Evolutionary conservation across 1,140 invertebrate species (phyloP), one percentile per base, ranked within the genome.

Genomic region (Acromyrmex echinatior): DNA sequence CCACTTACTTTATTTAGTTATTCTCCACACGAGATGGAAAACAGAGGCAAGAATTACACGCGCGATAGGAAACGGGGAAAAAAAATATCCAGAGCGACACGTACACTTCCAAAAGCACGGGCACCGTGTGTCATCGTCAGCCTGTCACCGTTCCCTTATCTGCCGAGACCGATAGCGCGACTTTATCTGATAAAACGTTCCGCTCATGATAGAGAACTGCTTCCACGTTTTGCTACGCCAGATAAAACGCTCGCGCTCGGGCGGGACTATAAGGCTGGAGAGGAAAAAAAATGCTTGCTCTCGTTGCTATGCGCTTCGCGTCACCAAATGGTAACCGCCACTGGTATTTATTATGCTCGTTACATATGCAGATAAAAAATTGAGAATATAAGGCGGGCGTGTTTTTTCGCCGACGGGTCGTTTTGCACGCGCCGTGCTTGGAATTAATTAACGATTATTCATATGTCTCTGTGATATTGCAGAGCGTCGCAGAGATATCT

Each of bases 141-240:
- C 63, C 66, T 91, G 88, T 91, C 89, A 90, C 90, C 88, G 90
- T 81, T 90, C 71, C 68, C 84, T 91, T 93, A 93, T 93, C 92
- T 93, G 45, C 51, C 71, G 89, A 90, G 88, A 91, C 88, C 87
- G 91, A 92, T 93, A 92, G 89, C 91, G 70, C 73, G 87, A 89
- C 86, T 87, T 92, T 93, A 93, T 92, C 92, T 93, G 92, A 93
- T 93, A 92, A 92, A 92, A 79, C 45, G 58, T 63, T 80, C 62
- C 28, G 21, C 77, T 63, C 62, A 77, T 85, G 91, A 91, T 91
- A 85, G 78, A 79, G 87, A 80, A 68, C 58, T 82, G 68, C 82
- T 91, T 73, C 65, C 71, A 60, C 76, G 51, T 80, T 70, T 62
- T 21, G 60, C 28, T 16, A 70, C 82, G 63, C 7, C 31, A 63